Evolutionary conservation across 2,888 invertebrate species (phyloP).

Genomic region (Fragum sueziense): DNA sequence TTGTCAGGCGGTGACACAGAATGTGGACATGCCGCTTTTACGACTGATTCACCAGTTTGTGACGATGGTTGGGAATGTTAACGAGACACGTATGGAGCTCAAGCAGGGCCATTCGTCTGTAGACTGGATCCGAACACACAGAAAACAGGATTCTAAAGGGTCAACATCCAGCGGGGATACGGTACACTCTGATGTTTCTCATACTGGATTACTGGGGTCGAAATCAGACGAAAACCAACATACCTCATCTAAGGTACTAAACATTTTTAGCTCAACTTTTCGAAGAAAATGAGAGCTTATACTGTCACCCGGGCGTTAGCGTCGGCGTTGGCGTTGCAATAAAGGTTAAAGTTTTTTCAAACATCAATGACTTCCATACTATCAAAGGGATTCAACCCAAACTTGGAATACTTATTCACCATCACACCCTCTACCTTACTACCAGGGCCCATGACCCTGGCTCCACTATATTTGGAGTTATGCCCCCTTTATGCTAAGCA

Average conservation of each 20-base stretch:
- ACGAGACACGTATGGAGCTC: slow-evolving; percentile 95
- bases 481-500: too few relatives aligned
- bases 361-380: too few relatives aligned
- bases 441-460: too few relatives aligned
- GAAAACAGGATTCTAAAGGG: slow-evolving; percentile 80
- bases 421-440: too few relatives aligned
- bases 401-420: too few relatives aligned
- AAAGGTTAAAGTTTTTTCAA: too few relatives aligned
- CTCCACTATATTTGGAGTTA: too few relatives aligned
- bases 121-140: slow-evolving; percentile 77
- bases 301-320: too few relatives aligned
- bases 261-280: too few relatives aligned
- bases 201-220: slow-evolving; percentile 27
- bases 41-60: slow-evolving; percentile 96
- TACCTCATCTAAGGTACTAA: slow-evolving; percentile 52
- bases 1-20: slow-evolving; percentile 93
- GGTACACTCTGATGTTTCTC: slow-evolving; percentile 72
- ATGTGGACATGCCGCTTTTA: slow-evolving; percentile 97
- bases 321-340: too few relatives aligned
- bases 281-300: too few relatives aligned
- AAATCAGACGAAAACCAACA: slow-evolving; percentile 30
- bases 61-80: slow-evolving; percentile 98
- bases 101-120: slow-evolving; percentile 86
- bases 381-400: too few relatives aligned
- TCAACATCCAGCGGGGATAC: slow-evolving; percentile 78